Evolutionary conservation across 2,113 vertebrate genomes (phyloP).

Genomic region (Erythrocercus mccallii): DNA sequence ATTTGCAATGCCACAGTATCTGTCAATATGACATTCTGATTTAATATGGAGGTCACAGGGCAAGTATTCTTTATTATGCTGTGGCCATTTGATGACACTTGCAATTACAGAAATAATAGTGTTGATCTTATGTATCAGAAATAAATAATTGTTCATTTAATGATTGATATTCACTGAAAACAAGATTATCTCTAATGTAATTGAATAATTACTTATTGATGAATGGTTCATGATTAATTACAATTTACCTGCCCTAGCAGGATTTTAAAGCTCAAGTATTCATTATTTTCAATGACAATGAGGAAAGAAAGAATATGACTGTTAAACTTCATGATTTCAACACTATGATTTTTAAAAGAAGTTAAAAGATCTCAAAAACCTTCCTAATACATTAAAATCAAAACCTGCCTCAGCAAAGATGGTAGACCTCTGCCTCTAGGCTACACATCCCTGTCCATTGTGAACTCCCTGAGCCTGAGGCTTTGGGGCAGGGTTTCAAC

Average conservation of each 20-base stretch:
- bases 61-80: slow-evolving; percentile 32
- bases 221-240: slow-evolving; percentile 40
- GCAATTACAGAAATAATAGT: slow-evolving; percentile 49
- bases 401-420: neutral
- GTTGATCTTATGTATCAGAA: slow-evolving; percentile 31
- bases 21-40: slow-evolving; percentile 25
- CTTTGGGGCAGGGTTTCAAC: neutral
- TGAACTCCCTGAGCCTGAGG: neutral
- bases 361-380: neutral
- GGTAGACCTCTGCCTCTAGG: neutral
- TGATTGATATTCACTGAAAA: slow-evolving; percentile 47
- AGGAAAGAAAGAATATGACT: neutral
- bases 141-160: slow-evolving; percentile 30
- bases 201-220: slow-evolving; percentile 57
- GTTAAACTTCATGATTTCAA: neutral
- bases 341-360: neutral
- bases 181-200: slow-evolving; percentile 47
- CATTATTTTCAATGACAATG: neutral
- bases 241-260: slow-evolving; percentile 1
- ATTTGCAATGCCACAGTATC: neutral
- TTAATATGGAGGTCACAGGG: slow-evolving; percentile 20
- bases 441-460: neutral
- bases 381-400: neutral
- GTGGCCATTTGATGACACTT: slow-evolving; percentile 25
- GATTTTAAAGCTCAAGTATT: slow-evolving; percentile 1